Percentiles rank a stretch among this genome's conserved stretches.
These are phyloP conservation scores for Harpalus rufipes DNA, from an alignment of 2,888 invertebrate genomes.

Conservation along the genomic window DNA sequence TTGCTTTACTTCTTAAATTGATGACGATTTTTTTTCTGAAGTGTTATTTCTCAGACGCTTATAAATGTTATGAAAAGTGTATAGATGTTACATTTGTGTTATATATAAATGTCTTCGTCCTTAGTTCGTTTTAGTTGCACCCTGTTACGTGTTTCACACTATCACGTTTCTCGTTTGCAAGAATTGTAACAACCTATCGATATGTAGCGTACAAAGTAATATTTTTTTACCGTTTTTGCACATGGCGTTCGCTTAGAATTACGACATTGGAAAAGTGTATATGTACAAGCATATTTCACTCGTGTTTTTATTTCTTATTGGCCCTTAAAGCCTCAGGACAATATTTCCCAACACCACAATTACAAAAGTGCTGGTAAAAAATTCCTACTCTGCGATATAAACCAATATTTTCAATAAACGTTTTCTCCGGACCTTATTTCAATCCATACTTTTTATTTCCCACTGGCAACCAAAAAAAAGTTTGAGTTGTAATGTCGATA, in stretches of 20 bases:
- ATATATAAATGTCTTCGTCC: too few relatives aligned
- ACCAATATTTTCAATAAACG: conserved; percentile 43
- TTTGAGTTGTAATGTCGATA: too few relatives aligned
- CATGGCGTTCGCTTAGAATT: background rate
- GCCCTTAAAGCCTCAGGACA: background rate
- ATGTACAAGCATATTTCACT: background rate
- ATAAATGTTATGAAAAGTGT: too few relatives aligned
- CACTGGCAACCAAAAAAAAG: background rate
- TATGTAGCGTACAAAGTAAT: background rate
- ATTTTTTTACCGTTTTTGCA: background rate
- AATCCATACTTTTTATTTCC: conserved; percentile 18
- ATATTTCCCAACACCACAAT: background rate
- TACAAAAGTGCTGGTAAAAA: background rate
- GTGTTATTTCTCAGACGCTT: too few relatives aligned
- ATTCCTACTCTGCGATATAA: background rate
- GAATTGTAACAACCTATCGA: background rate
- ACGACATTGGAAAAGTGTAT: background rate
- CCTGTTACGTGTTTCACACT: background rate
- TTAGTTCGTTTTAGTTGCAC: background rate
- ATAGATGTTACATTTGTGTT: too few relatives aligned
- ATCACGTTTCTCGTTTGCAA: too few relatives aligned
- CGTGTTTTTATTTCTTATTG: background rate
- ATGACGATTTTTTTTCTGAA: too few relatives aligned
- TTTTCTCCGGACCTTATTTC: conserved; percentile 21
- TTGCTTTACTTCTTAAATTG: too few relatives aligned